Conservation (phyloP, 2,797 vertebrate genomes). For the Lophotriccus pileatus region DNA sequence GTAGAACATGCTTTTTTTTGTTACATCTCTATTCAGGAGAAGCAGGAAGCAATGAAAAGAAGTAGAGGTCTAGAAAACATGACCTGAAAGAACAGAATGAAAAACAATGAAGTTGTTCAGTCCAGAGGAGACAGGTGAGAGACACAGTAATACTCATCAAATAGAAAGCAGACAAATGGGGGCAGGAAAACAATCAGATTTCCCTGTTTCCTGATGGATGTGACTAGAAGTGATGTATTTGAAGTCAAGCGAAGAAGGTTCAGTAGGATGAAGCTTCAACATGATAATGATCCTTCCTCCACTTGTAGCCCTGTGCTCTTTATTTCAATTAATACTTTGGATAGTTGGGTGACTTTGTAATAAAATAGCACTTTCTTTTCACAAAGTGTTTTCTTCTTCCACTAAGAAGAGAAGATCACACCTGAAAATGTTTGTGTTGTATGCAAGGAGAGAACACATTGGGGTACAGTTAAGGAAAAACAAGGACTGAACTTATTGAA, state of each 20-base stretch:
- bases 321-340: neutral
- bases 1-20: rapidly evolving
- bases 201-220: neutral
- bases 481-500: neutral
- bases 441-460: neutral
- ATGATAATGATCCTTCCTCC: neutral
- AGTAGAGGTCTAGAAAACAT: neutral
- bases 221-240: neutral
- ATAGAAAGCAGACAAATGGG: neutral
- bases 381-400: neutral
- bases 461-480: neutral
- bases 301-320: neutral
- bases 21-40: neutral
- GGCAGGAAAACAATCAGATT: neutral
- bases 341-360: neutral
- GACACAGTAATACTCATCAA: neutral
- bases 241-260: neutral
- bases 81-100: neutral
- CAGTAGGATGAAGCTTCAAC: neutral
- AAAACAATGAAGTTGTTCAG: neutral
- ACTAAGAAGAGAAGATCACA: neutral
- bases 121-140: neutral
- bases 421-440: neutral
- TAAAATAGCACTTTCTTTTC: neutral
- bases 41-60: neutral